Evolutionary conservation across 2,113 vertebrate genomes (phyloP).

Genomic region (Anhinga anhinga): DNA sequence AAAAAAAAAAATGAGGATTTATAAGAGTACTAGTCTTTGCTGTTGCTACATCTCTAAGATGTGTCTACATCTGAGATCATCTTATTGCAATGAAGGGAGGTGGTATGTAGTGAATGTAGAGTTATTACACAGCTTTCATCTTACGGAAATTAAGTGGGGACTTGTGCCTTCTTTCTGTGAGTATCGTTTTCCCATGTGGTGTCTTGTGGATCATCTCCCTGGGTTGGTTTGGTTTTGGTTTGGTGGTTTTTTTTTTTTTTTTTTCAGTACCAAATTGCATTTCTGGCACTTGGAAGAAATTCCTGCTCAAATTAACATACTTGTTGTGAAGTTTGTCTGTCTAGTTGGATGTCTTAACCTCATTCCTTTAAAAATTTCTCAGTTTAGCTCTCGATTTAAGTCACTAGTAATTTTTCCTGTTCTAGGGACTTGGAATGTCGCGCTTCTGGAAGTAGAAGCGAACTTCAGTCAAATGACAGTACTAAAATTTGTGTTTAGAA

Average conservation of each 20-base stretch:
- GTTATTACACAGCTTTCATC: background rate
- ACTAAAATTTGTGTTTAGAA: background rate
- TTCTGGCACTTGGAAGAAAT: background rate
- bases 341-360: background rate
- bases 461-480: background rate
- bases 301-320: fast-evolving
- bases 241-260: background rate
- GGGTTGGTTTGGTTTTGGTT: no score
- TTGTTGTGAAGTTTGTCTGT: background rate
- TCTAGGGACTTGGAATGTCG: background rate
- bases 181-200: fast-evolving
- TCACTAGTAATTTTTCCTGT: background rate
- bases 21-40: background rate
- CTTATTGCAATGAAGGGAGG: background rate
- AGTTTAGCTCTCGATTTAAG: background rate
- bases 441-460: background rate
- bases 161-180: background rate
- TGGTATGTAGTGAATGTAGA: background rate
- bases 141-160: fast-evolving
- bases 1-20: background rate
- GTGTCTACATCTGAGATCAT: background rate
- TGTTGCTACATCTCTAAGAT: background rate
- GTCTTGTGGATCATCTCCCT: background rate
- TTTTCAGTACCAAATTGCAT: background rate
- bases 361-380: background rate